These are phyloP conservation scores for Oxytorus armatus DNA, from an alignment of 2,888 invertebrate species.

Conservation along the genomic window DNA sequence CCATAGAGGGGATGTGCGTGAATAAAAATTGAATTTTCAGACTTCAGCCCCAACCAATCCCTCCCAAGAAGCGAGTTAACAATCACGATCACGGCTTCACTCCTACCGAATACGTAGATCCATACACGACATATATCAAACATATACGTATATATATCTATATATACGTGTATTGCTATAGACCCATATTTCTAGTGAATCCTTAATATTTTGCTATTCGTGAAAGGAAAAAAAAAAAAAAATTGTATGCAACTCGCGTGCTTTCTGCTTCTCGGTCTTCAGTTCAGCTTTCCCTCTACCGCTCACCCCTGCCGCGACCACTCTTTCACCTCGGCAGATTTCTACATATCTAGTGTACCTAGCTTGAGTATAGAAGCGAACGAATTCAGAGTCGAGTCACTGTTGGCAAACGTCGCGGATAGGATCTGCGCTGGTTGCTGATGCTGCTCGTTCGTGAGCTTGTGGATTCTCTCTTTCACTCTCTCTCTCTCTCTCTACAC, in stretches of 20 bases:
- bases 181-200: slow-evolving; percentile 48
- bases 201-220: slow-evolving; percentile 49
- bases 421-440: slow-evolving; percentile 65
- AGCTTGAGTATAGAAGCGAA: slow-evolving; percentile 49
- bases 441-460: slow-evolving; percentile 58
- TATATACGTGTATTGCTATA: background rate
- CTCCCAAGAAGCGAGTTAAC: slow-evolving; percentile 53
- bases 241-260: slow-evolving; percentile 64
- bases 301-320: slow-evolving; percentile 1
- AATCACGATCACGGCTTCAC: slow-evolving; percentile 47
- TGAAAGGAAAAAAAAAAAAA: slow-evolving; percentile 9
- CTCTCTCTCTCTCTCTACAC: slow-evolving; percentile 28
- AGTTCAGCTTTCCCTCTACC: slow-evolving; percentile 15
- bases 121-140: slow-evolving; percentile 27
- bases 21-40: slow-evolving; percentile 62
- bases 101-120: slow-evolving; percentile 32
- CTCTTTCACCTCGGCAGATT: slow-evolving; percentile 36
- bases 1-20: slow-evolving; percentile 31
- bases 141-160: background rate
- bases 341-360: slow-evolving; percentile 56
- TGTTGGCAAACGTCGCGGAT: slow-evolving; percentile 77
- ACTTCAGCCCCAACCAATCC: background rate
- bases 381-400: slow-evolving; percentile 72
- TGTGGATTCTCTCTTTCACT: slow-evolving; percentile 24
- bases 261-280: slow-evolving; percentile 53